Conservation (phyloP, 2,888 invertebrate species). For the Smittia sp. region DNA sequence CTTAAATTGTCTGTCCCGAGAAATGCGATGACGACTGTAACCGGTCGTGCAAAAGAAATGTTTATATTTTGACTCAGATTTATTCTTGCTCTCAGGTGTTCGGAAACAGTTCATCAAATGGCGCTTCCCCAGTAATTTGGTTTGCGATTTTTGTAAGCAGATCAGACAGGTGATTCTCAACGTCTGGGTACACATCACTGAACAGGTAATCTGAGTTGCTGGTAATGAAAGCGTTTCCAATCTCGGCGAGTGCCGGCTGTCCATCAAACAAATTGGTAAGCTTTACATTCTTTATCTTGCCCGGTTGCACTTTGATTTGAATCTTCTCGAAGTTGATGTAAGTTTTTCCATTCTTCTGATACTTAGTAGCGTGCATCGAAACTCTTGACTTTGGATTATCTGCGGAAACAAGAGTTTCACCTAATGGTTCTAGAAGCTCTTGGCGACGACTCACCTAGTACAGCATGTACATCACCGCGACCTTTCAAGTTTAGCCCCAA, state of each 20-base stretch:
- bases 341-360: background rate
- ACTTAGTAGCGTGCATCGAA: background rate
- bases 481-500: conserved; percentile 6
- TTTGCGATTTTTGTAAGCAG: conserved; percentile 22
- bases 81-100: background rate
- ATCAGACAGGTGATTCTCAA: background rate
- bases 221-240: background rate
- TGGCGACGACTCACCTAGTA: background rate
- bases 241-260: background rate
- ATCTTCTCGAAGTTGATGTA: conserved; percentile 27
- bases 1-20: too few species aligned
- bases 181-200: conserved; percentile 14
- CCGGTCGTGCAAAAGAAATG: background rate
- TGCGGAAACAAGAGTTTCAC: too few species aligned
- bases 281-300: background rate
- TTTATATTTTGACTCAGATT: background rate
- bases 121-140: background rate
- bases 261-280: conserved; percentile 6
- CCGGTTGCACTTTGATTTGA: background rate
- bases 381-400: conserved; percentile 9
- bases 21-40: background rate
- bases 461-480: background rate
- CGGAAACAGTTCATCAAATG: conserved; percentile 24
- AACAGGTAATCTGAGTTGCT: conserved; percentile 20
- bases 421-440: too few species aligned